Base-by-base conservation (phyloP, 2,113 vertebrate species). In the Brachyhypopomus gauderio region DNA sequence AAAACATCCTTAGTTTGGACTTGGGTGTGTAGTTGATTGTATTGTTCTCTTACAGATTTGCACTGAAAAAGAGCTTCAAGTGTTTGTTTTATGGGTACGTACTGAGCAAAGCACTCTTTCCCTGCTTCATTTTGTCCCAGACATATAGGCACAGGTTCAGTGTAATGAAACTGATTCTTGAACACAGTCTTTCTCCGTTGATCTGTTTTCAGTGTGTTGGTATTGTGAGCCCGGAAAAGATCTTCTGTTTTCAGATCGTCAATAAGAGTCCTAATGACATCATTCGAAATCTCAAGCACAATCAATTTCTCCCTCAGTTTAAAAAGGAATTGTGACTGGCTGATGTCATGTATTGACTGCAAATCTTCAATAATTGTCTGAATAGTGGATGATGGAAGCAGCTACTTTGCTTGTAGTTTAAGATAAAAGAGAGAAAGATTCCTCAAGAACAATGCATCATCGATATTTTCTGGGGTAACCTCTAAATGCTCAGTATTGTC, bases 41-140 rank as follows among this genome's bases (percentile, higher is more conserved):
- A 55, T 22, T 55, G 41, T 25, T 72, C 71, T 11, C 22, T 55
- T 72, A 72, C 45, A 72, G 45, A 52, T 22, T 72, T 55, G 45
- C 71, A 55, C 0, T 72, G 9, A 72, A 72, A 22, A 23, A 72
- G 71, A 72, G 71, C n/a, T 55, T 72, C 23, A 55, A 16, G 16
- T 72, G 71, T 72, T 72, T 72, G n/a, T 55, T n/a, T n/a, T n/a
- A n/a, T n/a, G n/a, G n/a, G n/a, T n/a, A n/a, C 4, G 3, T 72
- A 72, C 38, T 48, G 70, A 0, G 20, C 22, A 25, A 72, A 72
- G 48, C 38, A 52, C 70, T 72, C 70, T 72, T 72, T 72, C 22
- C 70, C 70, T 48, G 70, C 70, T 72, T 48, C 71, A 25, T 72
- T 72, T 22, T 25, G n/a, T 67, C 64, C n/a, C n/a, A n/a, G n/a